These are phyloP conservation scores for Baccha elongata DNA, from an alignment of 2,888 invertebrate species.

Conservation along the genomic window DNA sequence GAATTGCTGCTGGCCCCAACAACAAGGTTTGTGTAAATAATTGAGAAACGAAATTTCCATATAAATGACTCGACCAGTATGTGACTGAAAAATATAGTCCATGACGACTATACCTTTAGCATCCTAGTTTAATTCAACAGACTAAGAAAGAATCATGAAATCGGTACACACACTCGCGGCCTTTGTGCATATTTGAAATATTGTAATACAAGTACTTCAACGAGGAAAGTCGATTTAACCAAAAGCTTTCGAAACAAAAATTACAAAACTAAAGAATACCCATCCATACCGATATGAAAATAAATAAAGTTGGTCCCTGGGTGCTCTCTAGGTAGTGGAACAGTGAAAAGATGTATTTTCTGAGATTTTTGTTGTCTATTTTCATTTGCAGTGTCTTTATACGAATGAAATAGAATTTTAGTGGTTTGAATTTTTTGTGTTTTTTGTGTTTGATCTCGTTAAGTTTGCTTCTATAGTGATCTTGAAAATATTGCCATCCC, in stretches of 20 bases:
- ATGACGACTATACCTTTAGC: not conserved
- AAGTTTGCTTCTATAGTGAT: no score
- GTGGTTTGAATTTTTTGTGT: no score
- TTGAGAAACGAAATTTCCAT: conserved; percentile 67
- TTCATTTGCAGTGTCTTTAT: no score
- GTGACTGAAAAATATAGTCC: not conserved
- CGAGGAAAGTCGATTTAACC: not conserved
- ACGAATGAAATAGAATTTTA: no score
- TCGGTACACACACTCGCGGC: not conserved
- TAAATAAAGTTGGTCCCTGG: no score
- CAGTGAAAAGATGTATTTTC: no score
- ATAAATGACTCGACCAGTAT: conserved; percentile 49
- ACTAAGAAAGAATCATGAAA: conserved; percentile 12
- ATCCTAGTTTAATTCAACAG: not conserved
- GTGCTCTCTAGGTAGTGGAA: no score
- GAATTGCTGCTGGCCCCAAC: not conserved
- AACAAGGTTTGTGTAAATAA: conserved; percentile 62
- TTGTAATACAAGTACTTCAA: conserved; percentile 39
- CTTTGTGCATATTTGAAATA: conserved; percentile 40
- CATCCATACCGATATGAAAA: not conserved
- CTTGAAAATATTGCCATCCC: no score
- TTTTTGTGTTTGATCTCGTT: no score
- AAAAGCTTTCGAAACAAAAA: conserved; percentile 33
- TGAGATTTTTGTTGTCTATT: no score
- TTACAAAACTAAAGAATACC: conserved; percentile 26